Base-by-base conservation (phyloP, 2,113 vertebrate species). In the Pituophis catenifer region DNA sequence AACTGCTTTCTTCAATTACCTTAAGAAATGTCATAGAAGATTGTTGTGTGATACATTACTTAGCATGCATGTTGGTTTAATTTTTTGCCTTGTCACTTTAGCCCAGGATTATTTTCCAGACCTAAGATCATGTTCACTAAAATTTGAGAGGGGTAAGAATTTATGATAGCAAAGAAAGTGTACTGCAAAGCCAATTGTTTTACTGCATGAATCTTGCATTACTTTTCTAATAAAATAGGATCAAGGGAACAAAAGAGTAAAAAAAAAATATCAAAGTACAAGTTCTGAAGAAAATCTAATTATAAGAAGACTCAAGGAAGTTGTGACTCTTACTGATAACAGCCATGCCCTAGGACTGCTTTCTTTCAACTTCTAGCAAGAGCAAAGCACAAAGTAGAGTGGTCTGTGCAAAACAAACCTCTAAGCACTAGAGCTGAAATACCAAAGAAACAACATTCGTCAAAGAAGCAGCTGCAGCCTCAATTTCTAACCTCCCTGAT, bases 361-460 rank as follows among this genome's bases (percentile, higher is more conserved):
- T 94, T 3, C 8, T 94, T 96, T 95, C 89, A 89, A 52, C 92
- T 9, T 90, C 59, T 81, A 89, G 90, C 75, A 3, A 89, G 54
- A 57, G 92, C 86, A 5, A 44, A 90, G 0, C 0, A 0, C 75
- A 8, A 21, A 92, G 91, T 0, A 81, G 87, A 50, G 88, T 54
- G 92, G 12, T 86, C 26, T 91, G 95, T 93, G 91, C 0, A 5
- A 24, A 88, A 81, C 88, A 95, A 94, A 65, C 1, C 0, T 90
- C 89, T 93, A 94, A 19, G 8, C 2, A 0, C 0, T 7, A 15
- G 17, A 91, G 6, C 62, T 88, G 88, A 90, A 90, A 1, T 90
- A 93, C 92, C 85, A 65, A 93, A 92, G 94, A 93, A 94, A 88
- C 9, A 94, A 62, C 88, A 93, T 92, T 44, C 24, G 4, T 62